These are phyloP conservation scores for Bujurquina vittata DNA, from an alignment of 2,113 vertebrate species.

Conservation along the genomic window DNA sequence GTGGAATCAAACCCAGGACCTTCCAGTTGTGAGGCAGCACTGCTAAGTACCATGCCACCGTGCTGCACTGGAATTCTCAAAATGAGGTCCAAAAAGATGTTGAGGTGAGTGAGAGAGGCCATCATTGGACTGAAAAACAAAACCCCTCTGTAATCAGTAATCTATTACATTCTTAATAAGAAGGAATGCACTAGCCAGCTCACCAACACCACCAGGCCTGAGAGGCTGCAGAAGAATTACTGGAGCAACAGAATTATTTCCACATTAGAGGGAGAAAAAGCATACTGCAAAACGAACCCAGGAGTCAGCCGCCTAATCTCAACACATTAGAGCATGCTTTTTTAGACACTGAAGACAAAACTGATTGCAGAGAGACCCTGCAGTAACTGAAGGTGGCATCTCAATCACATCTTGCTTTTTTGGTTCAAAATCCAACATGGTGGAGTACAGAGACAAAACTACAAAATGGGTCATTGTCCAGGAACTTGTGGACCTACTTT, in stretches of 20 bases:
- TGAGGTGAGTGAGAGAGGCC: rapidly evolving
- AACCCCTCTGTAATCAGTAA: neutral
- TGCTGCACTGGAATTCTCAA: neutral
- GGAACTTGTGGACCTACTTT: neutral
- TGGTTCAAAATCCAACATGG: neutral
- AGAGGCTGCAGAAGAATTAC: no score
- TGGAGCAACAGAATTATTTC: no score
- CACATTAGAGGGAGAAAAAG: no score
- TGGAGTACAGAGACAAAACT: neutral
- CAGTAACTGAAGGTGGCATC: no score
- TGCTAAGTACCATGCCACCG: no score
- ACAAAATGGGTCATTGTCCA: neutral
- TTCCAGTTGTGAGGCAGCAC: no score
- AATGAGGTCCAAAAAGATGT: neutral
- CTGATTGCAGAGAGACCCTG: neutral
- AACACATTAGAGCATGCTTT: neutral
- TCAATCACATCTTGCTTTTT: neutral
- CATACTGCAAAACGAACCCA: no score
- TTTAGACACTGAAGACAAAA: neutral
- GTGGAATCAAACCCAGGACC: no score
- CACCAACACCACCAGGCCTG: no score
- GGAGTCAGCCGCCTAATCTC: neutral
- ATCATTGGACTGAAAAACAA: neutral
- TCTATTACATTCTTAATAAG: neutral
- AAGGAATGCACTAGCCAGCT: no score